Evolutionary conservation across 2,888 invertebrate species (phyloP), one percentile per base, ranked within the genome.

Genomic region (Scaptomyza reducta): DNA sequence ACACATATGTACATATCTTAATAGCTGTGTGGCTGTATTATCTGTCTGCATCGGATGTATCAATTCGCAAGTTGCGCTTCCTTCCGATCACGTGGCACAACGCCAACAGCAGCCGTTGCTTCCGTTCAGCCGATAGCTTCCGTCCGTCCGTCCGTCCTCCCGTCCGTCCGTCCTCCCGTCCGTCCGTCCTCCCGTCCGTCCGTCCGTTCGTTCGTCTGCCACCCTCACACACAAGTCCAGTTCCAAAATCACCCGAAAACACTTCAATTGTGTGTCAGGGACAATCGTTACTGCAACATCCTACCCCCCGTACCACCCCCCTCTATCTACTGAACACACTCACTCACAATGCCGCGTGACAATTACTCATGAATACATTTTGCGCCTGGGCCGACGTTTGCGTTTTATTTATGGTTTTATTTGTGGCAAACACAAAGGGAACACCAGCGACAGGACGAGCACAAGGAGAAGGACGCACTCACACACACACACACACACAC

Each of bases 311-410:
- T 25, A 18, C 31, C 46, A 3, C 6, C 2, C 50, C 47, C 14
- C 47, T 22, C n/a, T 1, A 14, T 2, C 9, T 9, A 9, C 18
- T 13, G 29, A 47, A 9, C 47, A 9, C 47, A 31, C 22, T 27
- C 44, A 16, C 27, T 22, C 46, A 11, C 22, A 53, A 22, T 42
- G 53, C 61, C 85, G 87, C 88, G 84, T 87, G 84, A 85, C 84
- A 85, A 85, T 85, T 85, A 85, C 88, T 85, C 84, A 87, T 85
- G 84, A 85, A 85, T 85, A 87, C 88, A 87, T 85, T 85, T 87
- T 85, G 83, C 84, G 84, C 84, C 86, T 82, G 87, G 55, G 70
- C 64, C 77, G 81, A 68, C 86, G 86, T 84, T 84, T 84, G 83
- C 86, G 88, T 76, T 85, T 85, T 87, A 85, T 85, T 85, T 85